A percentile compares a stretch with the other conserved stretches of the same genome.
These are phyloP conservation scores for Paramacrobiotus metropolitanus DNA, from an alignment of 1,140 invertebrate genomes.

Conservation along the genomic window DNA sequence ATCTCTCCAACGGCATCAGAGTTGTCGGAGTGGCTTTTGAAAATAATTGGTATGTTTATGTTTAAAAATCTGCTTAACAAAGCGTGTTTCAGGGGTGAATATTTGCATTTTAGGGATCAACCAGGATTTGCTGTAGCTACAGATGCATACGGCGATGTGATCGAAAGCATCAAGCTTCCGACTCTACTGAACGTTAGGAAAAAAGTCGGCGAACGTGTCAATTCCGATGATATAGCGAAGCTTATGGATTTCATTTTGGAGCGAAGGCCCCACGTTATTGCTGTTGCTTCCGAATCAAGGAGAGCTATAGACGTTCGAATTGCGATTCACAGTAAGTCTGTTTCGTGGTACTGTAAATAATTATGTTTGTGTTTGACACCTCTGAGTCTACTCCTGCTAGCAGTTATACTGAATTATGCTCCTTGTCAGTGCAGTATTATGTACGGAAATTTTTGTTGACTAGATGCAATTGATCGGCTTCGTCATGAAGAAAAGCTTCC, in stretches of 20 bases:
- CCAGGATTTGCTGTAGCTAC: conserved; percentile 69
- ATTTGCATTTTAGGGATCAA: conserved; percentile 40
- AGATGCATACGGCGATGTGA: conserved; percentile 65
- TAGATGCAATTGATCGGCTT: no score
- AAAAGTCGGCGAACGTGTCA: conserved; percentile 8
- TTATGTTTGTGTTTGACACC: no score
- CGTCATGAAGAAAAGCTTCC: neutral
- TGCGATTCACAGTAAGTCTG: conserved; percentile 7
- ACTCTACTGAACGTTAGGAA: conserved; percentile 38
- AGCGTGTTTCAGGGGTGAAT: no score
- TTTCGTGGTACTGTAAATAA: no score
- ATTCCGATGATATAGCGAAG: conserved; percentile 29
- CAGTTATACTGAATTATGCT: no score
- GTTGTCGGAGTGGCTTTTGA: conserved; percentile 69
- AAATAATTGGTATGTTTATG: conserved; percentile 35
- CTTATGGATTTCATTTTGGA: conserved; percentile 59
- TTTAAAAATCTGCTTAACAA: no score
- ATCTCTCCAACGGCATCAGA: conserved; percentile 53
- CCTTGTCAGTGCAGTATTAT: no score
- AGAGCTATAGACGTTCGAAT: conserved; percentile 60
- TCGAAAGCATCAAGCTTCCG: conserved; percentile 62
- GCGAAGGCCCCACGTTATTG: conserved; percentile 81
- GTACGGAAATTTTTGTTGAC: no score
- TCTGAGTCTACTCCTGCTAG: no score
- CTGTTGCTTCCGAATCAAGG: conserved; percentile 65